Evolutionary conservation across 2,797 vertebrate species (phyloP), one percentile per base, ranked within the genome.

Genomic region (Falco rusticolus): DNA sequence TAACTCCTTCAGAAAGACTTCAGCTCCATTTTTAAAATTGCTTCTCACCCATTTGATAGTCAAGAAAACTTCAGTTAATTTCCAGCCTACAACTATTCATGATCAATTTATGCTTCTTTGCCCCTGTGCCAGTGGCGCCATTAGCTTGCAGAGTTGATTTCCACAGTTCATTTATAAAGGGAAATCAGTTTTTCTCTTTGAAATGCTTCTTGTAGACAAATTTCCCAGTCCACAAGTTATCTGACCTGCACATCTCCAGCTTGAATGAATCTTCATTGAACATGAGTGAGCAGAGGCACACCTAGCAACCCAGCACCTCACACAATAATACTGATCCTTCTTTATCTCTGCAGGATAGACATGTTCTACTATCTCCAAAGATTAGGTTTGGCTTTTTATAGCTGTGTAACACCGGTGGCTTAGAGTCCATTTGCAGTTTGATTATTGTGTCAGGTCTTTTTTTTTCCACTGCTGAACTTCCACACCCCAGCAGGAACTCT

Each of bases 51-150:
- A 61, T 61, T 16, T 87, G 54, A 24, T 31, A 68, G 81, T 92
- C 82, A 78, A 89, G 83, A 93, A 93, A 81, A 29, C 45, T 61
- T 60, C 45, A 24, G 69, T 71, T 78, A 68, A 92, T 92, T 96
- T 95, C 37, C 29, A 81, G 34, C 25, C 89, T 92, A 61, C 83
- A 85, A 84, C 61, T 89, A n/a, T 60, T 64, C 22, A 17, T 61
- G 64, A 83, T 85, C 84, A 83, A 39, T 91, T 89, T 75, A 43
- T 47, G 8, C 17, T 59, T 22, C 84, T 85, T 85, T 61, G 28
- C 75, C 76, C 39, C 51, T 3, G 1, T 61, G 39, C n/a, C 39
- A 24, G 63, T 84, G 75, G 57, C 76, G 76, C 61, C 59, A 15
- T 79, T 28, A 63, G 6, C 48, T 89, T 56, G 15, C n/a, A 50